These are phyloP conservation scores for Drosophila mimetica DNA, from an alignment of 2,888 invertebrate genomes.

Conservation along the genomic window DNA sequence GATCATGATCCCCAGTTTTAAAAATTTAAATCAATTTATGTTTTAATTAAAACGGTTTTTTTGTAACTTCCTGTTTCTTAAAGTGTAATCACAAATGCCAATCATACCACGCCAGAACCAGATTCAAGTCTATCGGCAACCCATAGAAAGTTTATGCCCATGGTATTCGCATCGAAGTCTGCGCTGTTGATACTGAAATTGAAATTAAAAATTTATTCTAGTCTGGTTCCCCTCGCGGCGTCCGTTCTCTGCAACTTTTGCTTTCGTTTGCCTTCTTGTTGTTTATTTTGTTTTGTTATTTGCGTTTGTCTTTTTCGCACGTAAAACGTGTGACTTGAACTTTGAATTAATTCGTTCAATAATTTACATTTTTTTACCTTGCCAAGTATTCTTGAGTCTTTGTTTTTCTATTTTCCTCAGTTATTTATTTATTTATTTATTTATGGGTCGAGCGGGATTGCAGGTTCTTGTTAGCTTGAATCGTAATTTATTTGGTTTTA, in stretches of 20 bases:
- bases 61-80: neutral
- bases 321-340: slow-evolving; percentile 76
- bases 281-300: slow-evolving; percentile 36
- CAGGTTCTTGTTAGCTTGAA: slow-evolving; percentile 58
- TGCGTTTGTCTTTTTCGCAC: slow-evolving; percentile 66
- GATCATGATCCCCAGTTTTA: too few relatives aligned
- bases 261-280: slow-evolving; percentile 33
- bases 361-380: slow-evolving; percentile 66
- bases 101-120: slow-evolving; percentile 17
- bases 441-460: slow-evolving; percentile 47
- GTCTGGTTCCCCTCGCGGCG: slow-evolving; percentile 9
- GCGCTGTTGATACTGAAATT: slow-evolving; percentile 44
- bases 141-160: slow-evolving; percentile 53
- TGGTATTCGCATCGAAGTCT: slow-evolving; percentile 48
- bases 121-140: slow-evolving; percentile 20
- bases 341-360: slow-evolving; percentile 79
- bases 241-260: slow-evolving; percentile 10
- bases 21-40: too few relatives aligned
- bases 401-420: slow-evolving; percentile 31
- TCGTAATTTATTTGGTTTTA: slow-evolving; percentile 49
- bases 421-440: slow-evolving; percentile 64
- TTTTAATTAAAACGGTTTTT: too few relatives aligned
- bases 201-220: slow-evolving; percentile 44
- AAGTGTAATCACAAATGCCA: slow-evolving; percentile 5
- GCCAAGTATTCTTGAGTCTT: slow-evolving; percentile 11